Percentiles rank a stretch among this genome's conserved stretches.
phyloP scores from a whole-genome alignment of 2,113 vertebrate genomes.

The Protomyctophum bolini region DNA sequence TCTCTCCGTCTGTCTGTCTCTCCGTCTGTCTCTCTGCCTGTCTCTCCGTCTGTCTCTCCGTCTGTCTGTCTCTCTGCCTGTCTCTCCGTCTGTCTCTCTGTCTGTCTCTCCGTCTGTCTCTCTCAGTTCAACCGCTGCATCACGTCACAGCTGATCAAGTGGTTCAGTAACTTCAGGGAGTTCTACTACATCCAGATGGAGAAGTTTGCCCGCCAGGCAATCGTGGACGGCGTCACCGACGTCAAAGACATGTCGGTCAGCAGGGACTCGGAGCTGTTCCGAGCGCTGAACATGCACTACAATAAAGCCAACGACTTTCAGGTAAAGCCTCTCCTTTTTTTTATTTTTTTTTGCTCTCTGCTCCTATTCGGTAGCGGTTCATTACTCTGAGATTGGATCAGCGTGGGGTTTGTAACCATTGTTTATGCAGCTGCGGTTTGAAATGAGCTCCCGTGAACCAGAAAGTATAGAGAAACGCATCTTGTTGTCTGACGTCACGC shows the following conservation, averaged over 20 bases:
- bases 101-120: slow-evolving; percentile 20
- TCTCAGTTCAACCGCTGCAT: slow-evolving; percentile 94
- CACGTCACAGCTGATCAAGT: slow-evolving; percentile 98
- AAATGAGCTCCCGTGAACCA: too few relatives aligned
- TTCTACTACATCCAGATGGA: slow-evolving; percentile 99
- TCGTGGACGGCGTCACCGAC: slow-evolving; percentile 83
- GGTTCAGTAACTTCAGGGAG: slow-evolving; percentile 99
- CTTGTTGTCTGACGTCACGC: too few relatives aligned
- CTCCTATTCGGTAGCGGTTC: too few relatives aligned
- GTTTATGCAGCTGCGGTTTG: too few relatives aligned
- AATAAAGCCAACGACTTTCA: slow-evolving; percentile 96
- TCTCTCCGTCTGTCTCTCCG: slow-evolving; percentile 25
- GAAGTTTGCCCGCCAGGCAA: slow-evolving; percentile 93
- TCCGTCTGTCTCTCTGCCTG: background rate
- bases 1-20: slow-evolving; percentile 38
- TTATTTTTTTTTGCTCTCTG: too few relatives aligned
- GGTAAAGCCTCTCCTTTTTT: slow-evolving; percentile 43
- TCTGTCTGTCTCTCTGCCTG: too few relatives aligned
- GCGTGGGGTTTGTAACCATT: too few relatives aligned
- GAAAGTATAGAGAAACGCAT: too few relatives aligned
- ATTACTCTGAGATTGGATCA: too few relatives aligned
- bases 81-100: background rate
- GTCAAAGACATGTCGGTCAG: slow-evolving; percentile 83
- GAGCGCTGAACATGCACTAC: slow-evolving; percentile 91
- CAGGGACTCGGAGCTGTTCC: slow-evolving; percentile 91